Conservation (phyloP, 2,797 vertebrate species). For the Takifugu rubripes region DNA sequence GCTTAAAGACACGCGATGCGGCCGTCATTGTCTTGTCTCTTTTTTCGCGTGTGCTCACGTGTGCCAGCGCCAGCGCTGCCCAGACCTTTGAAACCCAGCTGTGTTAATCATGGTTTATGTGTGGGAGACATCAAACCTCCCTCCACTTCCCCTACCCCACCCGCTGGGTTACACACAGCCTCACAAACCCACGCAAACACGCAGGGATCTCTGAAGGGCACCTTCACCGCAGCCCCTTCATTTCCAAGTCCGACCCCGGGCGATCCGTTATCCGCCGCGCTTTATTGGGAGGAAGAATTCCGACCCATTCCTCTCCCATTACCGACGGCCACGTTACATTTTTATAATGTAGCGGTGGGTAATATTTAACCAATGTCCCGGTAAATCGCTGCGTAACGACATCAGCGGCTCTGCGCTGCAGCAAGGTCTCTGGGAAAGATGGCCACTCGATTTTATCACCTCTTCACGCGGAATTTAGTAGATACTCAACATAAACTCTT, state of each 20-base stretch:
- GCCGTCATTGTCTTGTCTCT: conserved; percentile 15
- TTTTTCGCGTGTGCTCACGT: background rate
- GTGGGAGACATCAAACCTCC: conserved; percentile 69
- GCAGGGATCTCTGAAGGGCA: conserved; percentile 64
- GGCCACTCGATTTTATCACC: too few species aligned
- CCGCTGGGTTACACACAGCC: conserved; percentile 40
- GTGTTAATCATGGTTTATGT: conserved; percentile 74
- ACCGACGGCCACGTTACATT: background rate
- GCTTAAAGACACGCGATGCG: conserved; percentile 45
- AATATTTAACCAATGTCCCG: conserved; percentile 5
- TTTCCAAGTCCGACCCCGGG: conserved; percentile 50
- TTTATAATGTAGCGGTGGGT: background rate
- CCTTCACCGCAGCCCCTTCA: conserved; percentile 52
- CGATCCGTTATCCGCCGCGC: conserved; percentile 36
- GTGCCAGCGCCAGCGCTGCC: conserved; percentile 16
- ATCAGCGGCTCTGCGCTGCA: background rate
- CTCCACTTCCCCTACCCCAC: conserved; percentile 48
- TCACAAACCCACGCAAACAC: conserved; percentile 11
- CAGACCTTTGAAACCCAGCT: conserved; percentile 65
- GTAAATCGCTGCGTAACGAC: background rate
- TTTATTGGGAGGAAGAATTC: conserved; percentile 31
- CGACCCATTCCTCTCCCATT: conserved; percentile 29
- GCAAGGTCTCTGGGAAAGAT: too few species aligned
- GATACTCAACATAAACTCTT: too few species aligned
- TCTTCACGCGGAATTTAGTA: too few species aligned